Evolutionary conservation across 2,113 vertebrate species (phyloP), one percentile per base, ranked within the genome.

Genomic region (Pyrgilauda ruficollis): DNA sequence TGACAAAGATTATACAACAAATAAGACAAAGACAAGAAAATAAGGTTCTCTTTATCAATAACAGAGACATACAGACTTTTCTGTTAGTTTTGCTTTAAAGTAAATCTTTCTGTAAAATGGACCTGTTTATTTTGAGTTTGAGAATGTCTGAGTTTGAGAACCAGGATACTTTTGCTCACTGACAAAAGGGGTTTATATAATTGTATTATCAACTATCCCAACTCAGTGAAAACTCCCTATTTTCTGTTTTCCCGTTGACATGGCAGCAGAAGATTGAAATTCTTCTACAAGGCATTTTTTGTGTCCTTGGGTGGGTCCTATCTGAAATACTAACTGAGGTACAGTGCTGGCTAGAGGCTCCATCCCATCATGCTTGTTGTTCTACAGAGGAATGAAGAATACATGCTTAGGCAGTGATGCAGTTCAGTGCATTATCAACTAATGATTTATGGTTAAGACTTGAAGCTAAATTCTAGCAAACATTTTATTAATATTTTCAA

Each of bases 131-230:
- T 85, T 30, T 66, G 43, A 70, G 22, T 80, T 66, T 59, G 26
- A 28, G 39, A 88, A 87, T 37, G 35, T 37, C 35, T 66, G 43
- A 70, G 22, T 80, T 66, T 59, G 26, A 28, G 39, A 88, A 87
- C 21, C 41, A 72, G 17, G 28, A 59, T 2, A 2, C 35, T 81
- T 89, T 24, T 56, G 37, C 37, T 84, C 62, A 77, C 10, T 73
- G 19, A 91, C 7, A 26, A 50, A 56, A 16, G 4, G 22, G 4
- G 2, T 2, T 56, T 59, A 35, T 39, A 39, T 50, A 0, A 23
- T 28, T 64, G 18, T 1, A 62, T 47, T 64, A 63, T 37, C 11
- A 61, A 9, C 37, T 44, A 28, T 33, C 8, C 39, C 44, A 53
- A 55, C 18, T 66, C 43, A 33, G 23, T 73, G 67, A 94, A 69